Evolutionary conservation across 2,113 vertebrate species (phyloP).

Genomic region (Orcinus orca): DNA sequence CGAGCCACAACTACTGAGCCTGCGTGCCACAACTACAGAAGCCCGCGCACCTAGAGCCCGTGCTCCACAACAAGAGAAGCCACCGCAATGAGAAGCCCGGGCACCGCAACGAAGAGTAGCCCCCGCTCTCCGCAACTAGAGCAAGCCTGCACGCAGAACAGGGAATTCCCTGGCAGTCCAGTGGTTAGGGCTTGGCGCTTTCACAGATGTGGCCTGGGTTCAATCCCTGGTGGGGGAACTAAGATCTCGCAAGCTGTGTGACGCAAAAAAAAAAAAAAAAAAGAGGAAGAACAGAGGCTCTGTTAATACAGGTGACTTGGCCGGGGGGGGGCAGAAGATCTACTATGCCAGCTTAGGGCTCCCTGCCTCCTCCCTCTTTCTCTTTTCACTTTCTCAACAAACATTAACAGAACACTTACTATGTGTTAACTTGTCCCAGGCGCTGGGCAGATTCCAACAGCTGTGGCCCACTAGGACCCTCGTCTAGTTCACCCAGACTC

Average conservation of each 20-base stretch:
- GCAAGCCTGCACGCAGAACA: accelerated
- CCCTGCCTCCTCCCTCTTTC: not conserved
- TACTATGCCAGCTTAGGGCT: not conserved
- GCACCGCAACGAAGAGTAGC: too few species aligned
- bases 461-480: not conserved
- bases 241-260: accelerated
- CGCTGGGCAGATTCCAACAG: not conserved
- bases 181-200: not conserved
- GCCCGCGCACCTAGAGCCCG: too few species aligned
- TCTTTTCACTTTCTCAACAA: not conserved
- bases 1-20: too few species aligned
- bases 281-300: not conserved
- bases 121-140: too few species aligned
- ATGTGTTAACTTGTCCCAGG: not conserved
- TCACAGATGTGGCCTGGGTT: not conserved
- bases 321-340: too few species aligned
- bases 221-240: not conserved
- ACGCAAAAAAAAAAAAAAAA: not conserved
- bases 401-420: not conserved
- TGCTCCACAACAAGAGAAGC: too few species aligned
- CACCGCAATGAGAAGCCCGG: too few species aligned
- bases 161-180: not conserved
- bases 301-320: not conserved
- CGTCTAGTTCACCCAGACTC: not conserved
- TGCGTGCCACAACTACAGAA: too few species aligned